A percentile compares a stretch with the other conserved stretches of the same genome.
Conservation (phyloP, 2,113 vertebrate species). For the Lethenteron reissneri region DNA sequence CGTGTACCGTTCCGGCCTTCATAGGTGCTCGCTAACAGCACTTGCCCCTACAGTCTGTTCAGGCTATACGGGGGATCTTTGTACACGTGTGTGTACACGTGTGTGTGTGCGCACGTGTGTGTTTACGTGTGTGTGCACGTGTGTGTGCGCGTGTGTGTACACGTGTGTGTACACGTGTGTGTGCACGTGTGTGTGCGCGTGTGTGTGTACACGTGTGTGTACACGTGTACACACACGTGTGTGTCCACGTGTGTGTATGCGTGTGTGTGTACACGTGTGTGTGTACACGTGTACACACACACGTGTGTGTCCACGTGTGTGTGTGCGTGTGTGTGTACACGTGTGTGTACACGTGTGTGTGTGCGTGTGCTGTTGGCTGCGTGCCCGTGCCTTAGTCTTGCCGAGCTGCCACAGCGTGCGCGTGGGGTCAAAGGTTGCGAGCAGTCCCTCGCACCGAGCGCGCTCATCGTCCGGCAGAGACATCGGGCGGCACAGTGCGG, state of each 20-base stretch:
- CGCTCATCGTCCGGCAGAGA: slow-evolving; percentile 32
- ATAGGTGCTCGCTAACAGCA: no score
- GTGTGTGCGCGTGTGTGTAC: neutral
- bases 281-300: neutral
- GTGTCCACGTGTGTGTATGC: neutral
- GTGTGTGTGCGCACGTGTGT: no score
- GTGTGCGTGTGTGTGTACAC: neutral
- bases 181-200: neutral
- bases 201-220: neutral
- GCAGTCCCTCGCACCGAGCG: slow-evolving; percentile 38
- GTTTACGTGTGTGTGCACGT: no score
- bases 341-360: neutral
- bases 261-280: neutral
- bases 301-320: neutral
- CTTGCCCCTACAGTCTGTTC: no score
- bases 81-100: no score
- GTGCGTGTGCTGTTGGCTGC: neutral
- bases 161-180: neutral
- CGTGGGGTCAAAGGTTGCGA: slow-evolving; percentile 44
- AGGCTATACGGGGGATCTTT: no score
- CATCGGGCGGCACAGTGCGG: slow-evolving; percentile 45
- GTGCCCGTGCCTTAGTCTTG: slow-evolving; percentile 50
- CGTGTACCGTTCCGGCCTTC: no score
- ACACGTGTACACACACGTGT: neutral
- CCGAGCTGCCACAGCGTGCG: slow-evolving; percentile 66